Conservation (phyloP, 2,888 invertebrate genomes). For the Trissoscelio sp. region DNA sequence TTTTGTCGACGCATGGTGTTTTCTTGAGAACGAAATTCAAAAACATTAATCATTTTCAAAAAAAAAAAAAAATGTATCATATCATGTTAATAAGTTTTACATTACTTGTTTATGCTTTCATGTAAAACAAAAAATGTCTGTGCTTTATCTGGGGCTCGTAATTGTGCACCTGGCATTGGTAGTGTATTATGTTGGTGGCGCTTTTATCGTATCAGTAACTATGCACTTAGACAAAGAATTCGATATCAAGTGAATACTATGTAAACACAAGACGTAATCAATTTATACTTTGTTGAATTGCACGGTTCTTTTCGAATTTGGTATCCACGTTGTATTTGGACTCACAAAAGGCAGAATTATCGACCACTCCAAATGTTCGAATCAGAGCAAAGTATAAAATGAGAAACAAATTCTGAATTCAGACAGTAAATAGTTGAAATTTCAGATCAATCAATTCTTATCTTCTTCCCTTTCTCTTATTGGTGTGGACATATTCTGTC, state of each 20-base stretch:
- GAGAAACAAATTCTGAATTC: slow-evolving; percentile 1
- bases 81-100: no score
- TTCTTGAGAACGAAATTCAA: slow-evolving; percentile 29
- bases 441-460: slow-evolving; percentile 24
- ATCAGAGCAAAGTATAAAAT: slow-evolving; percentile 64
- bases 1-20: slow-evolving; percentile 33
- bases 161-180: slow-evolving; percentile 1
- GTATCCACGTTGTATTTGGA: background rate
- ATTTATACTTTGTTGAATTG: slow-evolving; percentile 58
- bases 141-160: slow-evolving; percentile 21
- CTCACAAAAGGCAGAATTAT: slow-evolving; percentile 61
- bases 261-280: slow-evolving; percentile 32
- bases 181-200: slow-evolving; percentile 6
- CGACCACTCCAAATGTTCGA: slow-evolving; percentile 58
- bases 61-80: no score
- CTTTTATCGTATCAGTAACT: slow-evolving; percentile 22
- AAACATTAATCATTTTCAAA: background rate
- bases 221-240: background rate
- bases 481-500: slow-evolving; percentile 78
- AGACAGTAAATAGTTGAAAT: no score
- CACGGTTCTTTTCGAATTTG: slow-evolving; percentile 48
- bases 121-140: slow-evolving; percentile 3
- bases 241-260: background rate
- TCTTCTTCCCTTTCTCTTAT: slow-evolving; percentile 42
- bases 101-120: no score